Percentiles rank a stretch among this genome's conserved stretches.
Conservation (phyloP, 1,140 invertebrate genomes). For the Lepidostoma basale region DNA sequence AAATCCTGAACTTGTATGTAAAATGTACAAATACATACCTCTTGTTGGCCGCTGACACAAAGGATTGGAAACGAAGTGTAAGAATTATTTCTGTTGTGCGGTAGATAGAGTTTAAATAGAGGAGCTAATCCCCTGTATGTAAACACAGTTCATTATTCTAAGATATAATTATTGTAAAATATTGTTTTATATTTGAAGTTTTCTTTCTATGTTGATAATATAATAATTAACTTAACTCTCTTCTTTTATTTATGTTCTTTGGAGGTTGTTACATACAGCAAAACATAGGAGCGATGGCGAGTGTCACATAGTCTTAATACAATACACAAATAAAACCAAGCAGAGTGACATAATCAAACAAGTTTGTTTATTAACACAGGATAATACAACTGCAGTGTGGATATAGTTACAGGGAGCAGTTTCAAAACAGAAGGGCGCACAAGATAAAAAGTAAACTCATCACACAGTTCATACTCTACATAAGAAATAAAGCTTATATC, state of each 20-base stretch:
- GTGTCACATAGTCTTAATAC: too few species aligned
- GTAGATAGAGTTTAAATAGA: too few species aligned
- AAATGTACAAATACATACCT: too few species aligned
- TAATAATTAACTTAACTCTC: neutral
- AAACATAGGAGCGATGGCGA: too few species aligned
- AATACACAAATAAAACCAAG: neutral
- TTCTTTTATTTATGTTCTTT: slow-evolving; percentile 19
- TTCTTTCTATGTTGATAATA: slow-evolving; percentile 21
- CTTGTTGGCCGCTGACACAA: too few species aligned
- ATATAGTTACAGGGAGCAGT: slow-evolving; percentile 34
- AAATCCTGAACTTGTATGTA: too few species aligned
- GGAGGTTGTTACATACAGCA: too few species aligned
- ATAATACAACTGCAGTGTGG: slow-evolving; percentile 35
- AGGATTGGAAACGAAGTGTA: too few species aligned
- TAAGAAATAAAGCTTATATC: slow-evolving; percentile 32
- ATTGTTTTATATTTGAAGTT: slow-evolving; percentile 23
- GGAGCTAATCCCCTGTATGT: too few species aligned
- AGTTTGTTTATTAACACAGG: slow-evolving; percentile 38
- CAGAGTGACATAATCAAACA: slow-evolving; percentile 27
- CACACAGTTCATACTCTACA: slow-evolving; percentile 35
- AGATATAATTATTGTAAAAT: slow-evolving; percentile 8
- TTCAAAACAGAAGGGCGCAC: slow-evolving; percentile 31
- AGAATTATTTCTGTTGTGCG: too few species aligned
- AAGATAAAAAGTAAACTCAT: slow-evolving; percentile 28
- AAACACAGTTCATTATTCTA: too few species aligned